Base-by-base conservation (phyloP, 2,113 vertebrate genomes). In the Gymnarchus niloticus region DNA sequence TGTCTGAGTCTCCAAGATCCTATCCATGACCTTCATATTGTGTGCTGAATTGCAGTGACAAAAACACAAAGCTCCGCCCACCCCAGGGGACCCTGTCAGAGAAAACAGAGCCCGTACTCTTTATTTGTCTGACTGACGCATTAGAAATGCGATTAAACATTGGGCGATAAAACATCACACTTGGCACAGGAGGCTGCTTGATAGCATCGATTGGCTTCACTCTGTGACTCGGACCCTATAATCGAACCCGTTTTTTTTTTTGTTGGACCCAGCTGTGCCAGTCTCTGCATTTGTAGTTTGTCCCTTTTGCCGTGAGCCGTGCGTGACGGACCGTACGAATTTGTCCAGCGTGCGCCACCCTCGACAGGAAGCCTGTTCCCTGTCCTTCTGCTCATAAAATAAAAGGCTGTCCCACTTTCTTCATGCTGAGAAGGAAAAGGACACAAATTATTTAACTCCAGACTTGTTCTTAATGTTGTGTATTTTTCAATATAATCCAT, bases 51-150 rank as follows among this genome's bases (percentile, higher is more conserved):
- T 61, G 65, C 83, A 54, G 65, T 46, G 10, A 84, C 59, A 84
- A 84, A 73, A 76, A 52, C 83, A 81, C 92, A 92, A 92, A 23
- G 23, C 57, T 44, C 9, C n/a, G 23, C 3, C 12, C 41, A 44
- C 61, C 61, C 25, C 83, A 51, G 57, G 56, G 57, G 23, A 69
- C 14, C 23, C 14, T 28, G 76, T 23, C 78, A 51, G 28, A 7
- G 78, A 81, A 51, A 25, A 81, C n/a, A 52, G 44, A 48, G n/a
- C 21, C 12, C 9, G 49, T 49, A 23, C 78, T 28, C 49, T 52
- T 81, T 49, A 25, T 51, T 81, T 10, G 77, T 49, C 78, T 46
- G 44, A 48, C 49, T 81, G 78, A 46, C 78, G 41, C 37, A 0
- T 28, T 48, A 48, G 19, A 78, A 78, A 78, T 78, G 41, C 41